Evolutionary conservation across 2,888 invertebrate genomes (phyloP), one percentile per base, ranked within the genome.

Genomic region (Eurytoma adleriae): DNA sequence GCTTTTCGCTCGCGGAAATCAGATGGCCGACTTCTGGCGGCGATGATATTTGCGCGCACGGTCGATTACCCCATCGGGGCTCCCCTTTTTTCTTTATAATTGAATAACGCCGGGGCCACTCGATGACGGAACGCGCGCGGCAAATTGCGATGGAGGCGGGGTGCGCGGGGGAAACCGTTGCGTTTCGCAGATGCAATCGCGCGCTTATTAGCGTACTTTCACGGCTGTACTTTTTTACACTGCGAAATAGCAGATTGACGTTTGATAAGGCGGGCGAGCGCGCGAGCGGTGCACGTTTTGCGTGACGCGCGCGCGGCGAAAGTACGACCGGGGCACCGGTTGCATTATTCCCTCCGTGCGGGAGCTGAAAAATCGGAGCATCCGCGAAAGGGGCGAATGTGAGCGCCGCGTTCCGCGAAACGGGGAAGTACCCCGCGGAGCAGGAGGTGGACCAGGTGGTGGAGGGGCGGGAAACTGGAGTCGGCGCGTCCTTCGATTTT

Each of bases 401-500:
- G 3, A 30, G 30, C 30, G 40, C 14, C 13, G 54, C 14, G 16
- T 54, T 4, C 54, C 14, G 4, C 14, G 16, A 14, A 16, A 54
- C 54, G 4, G 5, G 1, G 13, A 54, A 16, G 27, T 1, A 16
- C 52, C 18, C 1, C 1, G 3, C 56, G 10, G 52, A 54, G 40
- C 10, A 7, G 7, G 40, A 40, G 4, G 40, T 2, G 40, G 5
- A 7, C 40, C 2, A 40, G 40, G 40, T 7, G 7, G 40, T n/a
- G 40, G 5, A 40, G 40, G 40, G 40, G 52, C 14, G 24, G 57
- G 18, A n/a, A 40, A 59, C 54, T 40, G 70, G 50, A 40, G 18
- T 48, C 40, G 14, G 24, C 62, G 24, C 76, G 79, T 82, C 81
- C 79, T 82, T 82, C 76, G 79, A 82, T 82, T 82, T 79, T 82